Percentiles rank a stretch among this genome's conserved stretches.
These are phyloP conservation scores for Dasysyrphus tricinctus DNA, from an alignment of 2,888 invertebrate genomes.

Conservation along the genomic window DNA sequence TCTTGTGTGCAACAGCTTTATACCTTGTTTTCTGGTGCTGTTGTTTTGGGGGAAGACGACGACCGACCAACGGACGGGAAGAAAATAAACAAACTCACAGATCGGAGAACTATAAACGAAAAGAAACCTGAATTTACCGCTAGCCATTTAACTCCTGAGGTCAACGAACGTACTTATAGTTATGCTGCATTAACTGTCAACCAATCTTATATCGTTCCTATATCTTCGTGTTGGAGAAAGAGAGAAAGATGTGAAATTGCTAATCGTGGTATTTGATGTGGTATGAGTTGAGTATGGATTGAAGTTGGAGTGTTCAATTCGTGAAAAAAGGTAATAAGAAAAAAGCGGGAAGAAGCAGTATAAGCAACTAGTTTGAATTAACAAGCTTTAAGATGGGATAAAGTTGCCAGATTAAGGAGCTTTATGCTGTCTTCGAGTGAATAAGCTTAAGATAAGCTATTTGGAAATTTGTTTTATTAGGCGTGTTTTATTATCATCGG, in stretches of 20 bases:
- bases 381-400: background rate
- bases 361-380: constrained; percentile 7
- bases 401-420: background rate
- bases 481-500: too few relatives aligned
- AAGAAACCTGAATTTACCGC: constrained; percentile 77
- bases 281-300: background rate
- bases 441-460: background rate
- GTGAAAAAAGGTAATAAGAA: constrained; percentile 27
- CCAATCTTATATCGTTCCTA: background rate
- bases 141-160: constrained; percentile 77
- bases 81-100: constrained; percentile 65
- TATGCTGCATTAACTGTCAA: constrained; percentile 73
- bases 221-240: constrained; percentile 16
- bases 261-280: background rate
- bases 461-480: too few relatives aligned
- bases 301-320: background rate
- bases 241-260: constrained; percentile 15
- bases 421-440: background rate
- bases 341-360: constrained; percentile 58
- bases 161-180: constrained; percentile 79
- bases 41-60: background rate
- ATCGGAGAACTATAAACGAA: constrained; percentile 68
- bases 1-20: constrained; percentile 18
- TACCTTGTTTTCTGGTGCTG: constrained; percentile 5
- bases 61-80: background rate